Percentiles rank a stretch among this genome's conserved stretches.
phyloP scores from a whole-genome alignment of 2,113 vertebrate genomes.

The Forbesichthys agassizii region DNA sequence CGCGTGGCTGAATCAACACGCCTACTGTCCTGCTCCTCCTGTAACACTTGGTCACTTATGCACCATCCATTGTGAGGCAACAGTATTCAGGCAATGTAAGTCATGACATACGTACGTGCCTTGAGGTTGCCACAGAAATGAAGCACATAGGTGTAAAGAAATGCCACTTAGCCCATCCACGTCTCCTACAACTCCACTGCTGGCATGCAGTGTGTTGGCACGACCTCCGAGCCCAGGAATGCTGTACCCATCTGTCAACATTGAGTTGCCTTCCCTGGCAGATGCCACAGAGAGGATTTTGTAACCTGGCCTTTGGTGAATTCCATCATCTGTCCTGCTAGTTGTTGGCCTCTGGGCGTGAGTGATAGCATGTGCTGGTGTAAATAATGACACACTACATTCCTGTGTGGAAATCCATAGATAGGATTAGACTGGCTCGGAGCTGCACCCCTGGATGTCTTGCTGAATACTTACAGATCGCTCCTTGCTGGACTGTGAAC shows the following conservation, averaged over 20 bases:
- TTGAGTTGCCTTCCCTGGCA: constrained; percentile 71
- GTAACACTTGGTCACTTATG: constrained; percentile 49
- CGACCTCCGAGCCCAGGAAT: constrained; percentile 70
- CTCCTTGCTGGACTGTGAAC: too few species aligned
- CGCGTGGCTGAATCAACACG: constrained; percentile 41
- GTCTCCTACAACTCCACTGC: constrained; percentile 59
- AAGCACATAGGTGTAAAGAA: constrained; percentile 80
- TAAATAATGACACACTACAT: constrained; percentile 2
- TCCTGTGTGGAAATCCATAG: too few species aligned
- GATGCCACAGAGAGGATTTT: constrained; percentile 71
- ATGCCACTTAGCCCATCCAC: constrained; percentile 66
- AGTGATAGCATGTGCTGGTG: constrained; percentile 43
- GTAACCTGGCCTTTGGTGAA: constrained; percentile 65
- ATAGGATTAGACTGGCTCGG: too few species aligned
- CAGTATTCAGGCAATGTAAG: constrained; percentile 63
- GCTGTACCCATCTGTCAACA: constrained; percentile 79
- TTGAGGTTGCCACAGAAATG: constrained; percentile 75
- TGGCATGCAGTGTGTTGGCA: constrained; percentile 60
- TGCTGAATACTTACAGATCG: too few species aligned
- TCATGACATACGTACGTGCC: constrained; percentile 75
- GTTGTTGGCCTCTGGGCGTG: constrained; percentile 28
- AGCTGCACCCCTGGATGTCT: too few species aligned
- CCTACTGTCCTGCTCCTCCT: constrained; percentile 46
- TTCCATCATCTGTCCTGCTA: constrained; percentile 71
- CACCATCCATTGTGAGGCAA: constrained; percentile 59